Percentiles rank a stretch among this genome's conserved stretches.
Evolutionary conservation across 2,888 invertebrate species (phyloP).

Genomic region (Parochlus steinenii): DNA sequence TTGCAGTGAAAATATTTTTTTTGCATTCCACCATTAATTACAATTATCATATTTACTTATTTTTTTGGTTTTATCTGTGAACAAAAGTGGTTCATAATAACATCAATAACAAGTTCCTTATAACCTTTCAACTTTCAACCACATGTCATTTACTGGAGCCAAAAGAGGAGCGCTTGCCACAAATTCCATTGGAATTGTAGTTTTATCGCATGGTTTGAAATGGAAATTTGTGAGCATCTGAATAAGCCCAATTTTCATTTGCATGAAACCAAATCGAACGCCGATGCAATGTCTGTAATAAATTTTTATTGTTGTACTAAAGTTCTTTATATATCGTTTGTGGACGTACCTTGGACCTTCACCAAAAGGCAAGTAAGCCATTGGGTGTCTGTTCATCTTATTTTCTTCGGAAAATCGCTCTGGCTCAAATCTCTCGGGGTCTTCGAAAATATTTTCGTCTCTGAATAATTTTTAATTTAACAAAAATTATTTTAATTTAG

Average conservation of each 20-base stretch:
- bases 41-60: no score
- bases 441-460: constrained; percentile 3
- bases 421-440: constrained; percentile 5
- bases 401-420: constrained; percentile 7
- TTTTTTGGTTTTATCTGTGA: no score
- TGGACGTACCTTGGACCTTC: constrained; percentile 10
- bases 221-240: background rate
- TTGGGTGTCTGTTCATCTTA: constrained; percentile 2
- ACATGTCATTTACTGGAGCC: background rate
- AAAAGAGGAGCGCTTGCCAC: background rate
- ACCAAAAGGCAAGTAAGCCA: constrained; percentile 6
- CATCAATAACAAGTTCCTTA: no score
- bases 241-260: constrained; percentile 4
- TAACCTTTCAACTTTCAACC: constrained; percentile 6
- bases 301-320: no score
- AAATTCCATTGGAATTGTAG: constrained; percentile 6
- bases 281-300: no score
- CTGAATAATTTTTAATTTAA: no score
- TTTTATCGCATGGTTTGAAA: constrained; percentile 4
- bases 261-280: no score
- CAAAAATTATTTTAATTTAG: no score
- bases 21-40: no score
- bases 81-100: no score
- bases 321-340: no score
- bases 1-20: no score